Evolutionary conservation across 2,113 vertebrate species (phyloP).

Genomic region (Pithys albifrons): DNA sequence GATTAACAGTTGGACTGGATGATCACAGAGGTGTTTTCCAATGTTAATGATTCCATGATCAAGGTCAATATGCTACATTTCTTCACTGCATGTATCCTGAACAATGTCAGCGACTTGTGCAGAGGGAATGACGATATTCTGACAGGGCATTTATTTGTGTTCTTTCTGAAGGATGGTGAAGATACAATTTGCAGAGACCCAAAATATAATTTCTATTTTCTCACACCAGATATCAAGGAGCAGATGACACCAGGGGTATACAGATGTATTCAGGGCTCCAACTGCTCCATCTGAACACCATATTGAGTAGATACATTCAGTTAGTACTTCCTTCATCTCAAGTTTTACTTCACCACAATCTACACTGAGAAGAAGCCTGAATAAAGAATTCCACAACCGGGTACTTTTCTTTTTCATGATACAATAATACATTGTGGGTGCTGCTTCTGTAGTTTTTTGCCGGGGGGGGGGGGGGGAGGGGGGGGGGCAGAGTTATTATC

Average conservation of each 20-base stretch:
- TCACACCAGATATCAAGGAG: background rate
- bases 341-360: background rate
- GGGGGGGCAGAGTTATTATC: background rate
- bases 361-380: background rate
- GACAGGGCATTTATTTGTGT: background rate
- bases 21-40: background rate
- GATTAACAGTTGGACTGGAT: background rate
- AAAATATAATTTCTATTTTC: background rate
- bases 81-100: rapidly evolving
- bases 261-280: background rate
- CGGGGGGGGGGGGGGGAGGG: too few relatives aligned
- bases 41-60: background rate
- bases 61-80: background rate
- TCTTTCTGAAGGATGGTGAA: background rate
- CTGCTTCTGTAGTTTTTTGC: background rate
- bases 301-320: rapidly evolving
- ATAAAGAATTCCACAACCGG: background rate
- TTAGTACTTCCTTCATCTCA: background rate
- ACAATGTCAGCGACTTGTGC: rapidly evolving
- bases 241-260: background rate
- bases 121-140: rapidly evolving
- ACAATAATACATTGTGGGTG: background rate
- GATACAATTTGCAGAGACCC: background rate
- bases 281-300: background rate
- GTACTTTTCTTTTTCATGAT: background rate